Percentiles rank a stretch among this genome's conserved stretches.
phyloP scores from a whole-genome alignment of 2,797 vertebrate genomes.

The Odontamblyopus rebecca region DNA sequence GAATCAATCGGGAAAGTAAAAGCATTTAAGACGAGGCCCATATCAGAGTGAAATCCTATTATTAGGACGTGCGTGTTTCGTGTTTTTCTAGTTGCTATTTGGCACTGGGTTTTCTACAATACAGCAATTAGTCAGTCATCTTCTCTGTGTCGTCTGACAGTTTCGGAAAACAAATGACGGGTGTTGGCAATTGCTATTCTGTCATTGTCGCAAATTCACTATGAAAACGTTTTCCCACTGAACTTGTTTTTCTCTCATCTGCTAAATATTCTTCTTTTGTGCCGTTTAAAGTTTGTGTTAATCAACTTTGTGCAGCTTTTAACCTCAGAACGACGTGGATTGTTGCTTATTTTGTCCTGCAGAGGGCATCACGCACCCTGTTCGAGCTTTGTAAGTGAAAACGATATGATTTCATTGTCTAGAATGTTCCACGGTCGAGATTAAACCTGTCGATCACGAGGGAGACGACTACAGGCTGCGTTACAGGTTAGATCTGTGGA shows the following conservation, averaged over 20 bases:
- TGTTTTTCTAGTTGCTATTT: background rate
- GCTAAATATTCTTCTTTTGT: background rate
- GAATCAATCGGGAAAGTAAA: conserved; percentile 3
- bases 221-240: background rate
- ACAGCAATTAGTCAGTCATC: conserved; percentile 10
- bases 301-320: background rate
- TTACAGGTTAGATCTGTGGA: no score
- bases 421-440: no score
- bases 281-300: background rate
- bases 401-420: no score
- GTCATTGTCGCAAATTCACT: background rate
- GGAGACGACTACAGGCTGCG: no score
- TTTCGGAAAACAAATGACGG: conserved; percentile 8
- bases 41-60: background rate
- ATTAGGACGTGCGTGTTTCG: background rate
- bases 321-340: no score
- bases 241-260: background rate
- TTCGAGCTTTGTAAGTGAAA: background rate
- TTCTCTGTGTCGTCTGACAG: conserved; percentile 8
- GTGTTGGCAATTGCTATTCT: conserved; percentile 6
- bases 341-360: background rate
- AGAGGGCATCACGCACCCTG: background rate
- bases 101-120: background rate
- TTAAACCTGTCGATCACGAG: no score
- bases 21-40: background rate